These are phyloP conservation scores for Chrysochloris asiatica DNA, from an alignment of 2,113 vertebrate species.

Conservation along the genomic window DNA sequence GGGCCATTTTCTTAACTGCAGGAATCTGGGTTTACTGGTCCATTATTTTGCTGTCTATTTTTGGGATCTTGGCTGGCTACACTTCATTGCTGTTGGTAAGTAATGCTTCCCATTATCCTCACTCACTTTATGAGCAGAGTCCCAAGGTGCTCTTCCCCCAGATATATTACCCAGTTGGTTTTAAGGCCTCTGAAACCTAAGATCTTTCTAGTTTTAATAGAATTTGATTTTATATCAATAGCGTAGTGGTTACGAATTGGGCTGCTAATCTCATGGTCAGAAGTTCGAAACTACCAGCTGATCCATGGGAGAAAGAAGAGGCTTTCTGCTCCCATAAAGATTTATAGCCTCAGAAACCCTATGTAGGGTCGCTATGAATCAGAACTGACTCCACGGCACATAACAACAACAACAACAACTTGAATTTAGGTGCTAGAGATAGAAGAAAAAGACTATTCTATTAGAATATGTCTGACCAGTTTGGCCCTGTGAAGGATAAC, in stretches of 20 bases:
- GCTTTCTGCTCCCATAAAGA: no score
- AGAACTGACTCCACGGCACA: no score
- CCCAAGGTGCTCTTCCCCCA: neutral
- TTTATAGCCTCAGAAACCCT: no score
- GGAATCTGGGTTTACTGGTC: constrained; percentile 68
- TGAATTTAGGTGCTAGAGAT: neutral
- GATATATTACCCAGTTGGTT: neutral
- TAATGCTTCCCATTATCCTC: constrained; percentile 22
- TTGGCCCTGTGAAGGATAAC: neutral
- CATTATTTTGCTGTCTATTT: constrained; percentile 61
- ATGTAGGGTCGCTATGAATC: no score
- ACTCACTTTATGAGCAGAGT: neutral
- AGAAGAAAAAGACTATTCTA: neutral
- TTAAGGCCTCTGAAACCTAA: neutral
- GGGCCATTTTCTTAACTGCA: constrained; percentile 65
- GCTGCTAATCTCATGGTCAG: no score
- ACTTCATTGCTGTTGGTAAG: constrained; percentile 70
- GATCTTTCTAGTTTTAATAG: neutral
- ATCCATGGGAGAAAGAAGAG: no score
- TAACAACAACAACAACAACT: no score
- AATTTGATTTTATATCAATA: neutral
- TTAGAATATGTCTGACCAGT: neutral
- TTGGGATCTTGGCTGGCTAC: constrained; percentile 54
- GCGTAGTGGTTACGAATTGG: no score
- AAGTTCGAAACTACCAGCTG: no score